Evolutionary conservation across 1,140 invertebrate genomes (phyloP), one percentile per base, ranked within the genome.

Genomic region (Belonocnema kinseyi): DNA sequence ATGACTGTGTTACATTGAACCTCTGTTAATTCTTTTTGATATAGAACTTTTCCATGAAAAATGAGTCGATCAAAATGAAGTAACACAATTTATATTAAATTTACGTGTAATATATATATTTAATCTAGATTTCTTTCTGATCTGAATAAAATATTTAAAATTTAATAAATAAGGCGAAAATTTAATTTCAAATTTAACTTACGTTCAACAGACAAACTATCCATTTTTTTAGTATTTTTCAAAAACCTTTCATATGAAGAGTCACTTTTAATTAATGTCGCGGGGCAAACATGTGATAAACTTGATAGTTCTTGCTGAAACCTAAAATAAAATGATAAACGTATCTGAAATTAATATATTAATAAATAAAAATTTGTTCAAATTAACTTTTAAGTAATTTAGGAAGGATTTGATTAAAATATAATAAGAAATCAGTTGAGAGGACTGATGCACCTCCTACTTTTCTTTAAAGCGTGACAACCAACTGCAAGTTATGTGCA

Each of bases 221-320:
- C 54, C 73, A 72, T 51, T 51, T 72, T 51, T 51, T 19, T 50
- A 19, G 71, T 53, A 21, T 50, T n/a, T 52, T 72, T 72, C 50
- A 50, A 50, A 52, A 72, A 72, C 50, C 71, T 50, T 74, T 74
- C 73, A 12, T 26, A 21, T 33, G 50, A n/a, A 5, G 71, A 66
- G 13, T 66, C 61, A 66, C 61, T 66, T 66, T 40, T 66, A 66
- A 66, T 40, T 66, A 66, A 66, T 66, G 16, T 66, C 10, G 61
- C 46, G 16, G 61, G 40, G 40, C 40, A 16, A 10, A 66, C 46
- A 40, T 40, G 13, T 11, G 61, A 66, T n/a, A 66, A 40, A 66
- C 40, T 66, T 66, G 61, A 66, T 14, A 40, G 26, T 40, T 66
- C 61, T 66, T 13, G 26, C 40, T 66, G 26, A 16, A 66, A 66